A percentile compares a stretch with the other conserved stretches of the same genome.
These are phyloP conservation scores for Oligia fasciuncula DNA, from an alignment of 2,888 invertebrate species.

Conservation along the genomic window DNA sequence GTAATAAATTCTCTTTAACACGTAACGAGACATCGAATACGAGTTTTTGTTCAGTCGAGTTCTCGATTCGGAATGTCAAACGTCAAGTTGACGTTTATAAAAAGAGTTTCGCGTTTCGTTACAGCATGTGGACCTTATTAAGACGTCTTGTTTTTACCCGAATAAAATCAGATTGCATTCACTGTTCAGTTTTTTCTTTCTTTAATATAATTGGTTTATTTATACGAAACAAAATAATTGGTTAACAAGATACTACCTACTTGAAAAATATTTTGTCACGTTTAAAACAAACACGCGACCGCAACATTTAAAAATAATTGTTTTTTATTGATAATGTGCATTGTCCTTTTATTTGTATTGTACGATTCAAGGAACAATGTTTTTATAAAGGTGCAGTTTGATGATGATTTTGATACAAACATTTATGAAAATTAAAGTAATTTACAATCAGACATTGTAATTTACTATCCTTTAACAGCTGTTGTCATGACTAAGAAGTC, in stretches of 20 bases:
- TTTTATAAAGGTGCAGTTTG: neutral
- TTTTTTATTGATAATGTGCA: constrained; percentile 12
- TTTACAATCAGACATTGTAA: neutral
- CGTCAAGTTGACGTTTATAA: constrained; percentile 69
- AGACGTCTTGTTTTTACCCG: constrained; percentile 56
- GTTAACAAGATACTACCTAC: constrained; percentile 8
- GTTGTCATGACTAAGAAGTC: neutral
- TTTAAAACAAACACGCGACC: neutral
- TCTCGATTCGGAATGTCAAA: constrained; percentile 74
- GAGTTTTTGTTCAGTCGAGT: constrained; percentile 66
- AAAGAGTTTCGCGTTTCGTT: constrained; percentile 68
- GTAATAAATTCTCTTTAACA: constrained; percentile 67
- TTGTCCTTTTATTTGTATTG: neutral
- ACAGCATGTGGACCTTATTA: constrained; percentile 59
- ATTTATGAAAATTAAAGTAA: neutral
- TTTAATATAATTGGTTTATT: constrained; percentile 10
- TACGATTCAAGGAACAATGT: neutral
- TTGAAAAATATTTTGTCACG: neutral
- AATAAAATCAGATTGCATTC: constrained; percentile 38
- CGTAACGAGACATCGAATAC: constrained; percentile 60
- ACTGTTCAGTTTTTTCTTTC: constrained; percentile 12
- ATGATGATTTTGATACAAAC: neutral
- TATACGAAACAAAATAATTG: constrained; percentile 31
- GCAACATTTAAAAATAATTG: constrained; percentile 1
- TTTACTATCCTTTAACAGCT: neutral